Evolutionary conservation across 2,888 invertebrate genomes (phyloP).

Genomic region (Apotomis turbidana): DNA sequence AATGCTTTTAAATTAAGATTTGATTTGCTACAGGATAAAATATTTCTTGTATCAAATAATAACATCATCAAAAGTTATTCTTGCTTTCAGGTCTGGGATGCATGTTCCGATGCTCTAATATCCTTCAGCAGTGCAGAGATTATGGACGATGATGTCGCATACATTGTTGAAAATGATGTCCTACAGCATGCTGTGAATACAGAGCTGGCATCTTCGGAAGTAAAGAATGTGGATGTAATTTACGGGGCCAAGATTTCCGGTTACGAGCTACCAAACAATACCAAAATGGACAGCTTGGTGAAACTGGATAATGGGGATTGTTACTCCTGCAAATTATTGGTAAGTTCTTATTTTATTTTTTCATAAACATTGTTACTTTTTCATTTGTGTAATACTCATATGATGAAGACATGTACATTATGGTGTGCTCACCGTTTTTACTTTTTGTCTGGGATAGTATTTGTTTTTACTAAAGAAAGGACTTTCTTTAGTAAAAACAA

Average conservation of each 20-base stretch:
- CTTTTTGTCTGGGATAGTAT: too few relatives aligned
- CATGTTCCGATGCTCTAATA: conserved; percentile 94
- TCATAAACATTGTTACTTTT: too few relatives aligned
- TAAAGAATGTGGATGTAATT: conserved; percentile 85
- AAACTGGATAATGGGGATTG: conserved; percentile 85
- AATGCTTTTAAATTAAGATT: too few relatives aligned
- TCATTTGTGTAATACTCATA: too few relatives aligned
- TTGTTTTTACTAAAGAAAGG: too few relatives aligned
- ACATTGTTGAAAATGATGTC: conserved; percentile 97
- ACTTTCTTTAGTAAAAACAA: too few relatives aligned
- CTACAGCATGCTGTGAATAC: conserved; percentile 89
- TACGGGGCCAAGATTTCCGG: conserved; percentile 87
- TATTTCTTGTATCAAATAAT: too few relatives aligned
- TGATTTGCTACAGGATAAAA: too few relatives aligned
- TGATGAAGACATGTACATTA: too few relatives aligned
- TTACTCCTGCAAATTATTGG: conserved; percentile 87
- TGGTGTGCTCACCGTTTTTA: too few relatives aligned
- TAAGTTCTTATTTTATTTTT: conserved; percentile 69
- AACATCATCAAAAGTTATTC: too few relatives aligned
- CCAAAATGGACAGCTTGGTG: conserved; percentile 71
- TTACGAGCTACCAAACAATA: conserved; percentile 82
- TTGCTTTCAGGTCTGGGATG: conserved; percentile 93
- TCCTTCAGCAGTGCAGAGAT: conserved; percentile 90
- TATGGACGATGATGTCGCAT: conserved; percentile 90
- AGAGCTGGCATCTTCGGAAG: conserved; percentile 75